Conservation (phyloP, 2,113 vertebrate species). For the Fulmarus glacialis region DNA sequence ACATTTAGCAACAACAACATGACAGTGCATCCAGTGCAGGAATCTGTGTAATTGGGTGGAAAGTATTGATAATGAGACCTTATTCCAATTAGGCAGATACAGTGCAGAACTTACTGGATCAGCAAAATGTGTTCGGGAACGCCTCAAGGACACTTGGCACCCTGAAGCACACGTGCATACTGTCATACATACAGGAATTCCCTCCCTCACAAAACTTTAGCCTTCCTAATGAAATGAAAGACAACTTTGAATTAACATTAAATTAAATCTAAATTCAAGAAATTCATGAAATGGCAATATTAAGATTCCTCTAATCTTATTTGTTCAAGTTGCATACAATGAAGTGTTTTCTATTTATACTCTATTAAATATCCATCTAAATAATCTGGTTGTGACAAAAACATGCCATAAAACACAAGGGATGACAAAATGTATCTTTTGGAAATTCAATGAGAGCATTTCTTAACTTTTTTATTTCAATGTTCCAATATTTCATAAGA, state of each 20-base stretch:
- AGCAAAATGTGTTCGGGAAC: background rate
- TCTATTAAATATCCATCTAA: background rate
- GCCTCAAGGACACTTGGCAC: background rate
- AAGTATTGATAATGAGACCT: slow-evolving; percentile 10
- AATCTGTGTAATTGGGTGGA: slow-evolving; percentile 1
- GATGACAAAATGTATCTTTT: background rate
- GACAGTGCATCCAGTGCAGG: background rate
- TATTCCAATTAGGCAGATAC: background rate
- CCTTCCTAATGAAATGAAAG: background rate
- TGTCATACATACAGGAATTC: background rate
- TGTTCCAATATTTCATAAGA: background rate
- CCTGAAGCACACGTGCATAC: background rate
- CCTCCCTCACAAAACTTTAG: background rate
- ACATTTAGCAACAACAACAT: background rate
- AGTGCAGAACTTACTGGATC: background rate
- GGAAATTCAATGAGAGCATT: background rate
- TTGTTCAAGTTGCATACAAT: background rate
- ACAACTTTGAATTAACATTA: background rate
- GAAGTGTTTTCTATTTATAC: background rate
- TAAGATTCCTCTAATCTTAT: background rate
- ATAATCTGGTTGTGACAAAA: background rate
- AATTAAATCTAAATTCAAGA: background rate
- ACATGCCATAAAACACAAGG: background rate
- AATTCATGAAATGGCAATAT: background rate
- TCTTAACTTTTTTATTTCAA: background rate